Percentiles rank a stretch among this genome's conserved stretches.
Conservation (phyloP, 2,797 vertebrate species). For the Anolis apletophallus region DNA sequence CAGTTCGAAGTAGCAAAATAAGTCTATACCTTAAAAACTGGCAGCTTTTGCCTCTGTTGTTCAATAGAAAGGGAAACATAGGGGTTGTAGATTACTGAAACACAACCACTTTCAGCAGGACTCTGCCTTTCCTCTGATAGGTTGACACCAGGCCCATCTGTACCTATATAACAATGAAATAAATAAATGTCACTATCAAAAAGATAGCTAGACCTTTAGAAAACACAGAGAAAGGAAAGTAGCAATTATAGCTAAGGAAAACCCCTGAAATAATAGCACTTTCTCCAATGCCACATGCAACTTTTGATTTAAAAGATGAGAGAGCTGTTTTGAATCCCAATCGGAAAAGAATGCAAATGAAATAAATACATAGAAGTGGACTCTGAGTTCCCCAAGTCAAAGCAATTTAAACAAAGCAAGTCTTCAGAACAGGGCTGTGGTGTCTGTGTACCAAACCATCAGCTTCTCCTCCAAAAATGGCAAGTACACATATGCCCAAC, state of each 20-base stretch:
- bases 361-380: no score
- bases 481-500: no score
- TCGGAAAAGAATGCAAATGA: background rate
- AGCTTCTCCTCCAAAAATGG: no score
- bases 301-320: background rate
- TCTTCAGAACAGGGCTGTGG: background rate
- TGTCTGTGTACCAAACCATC: no score
- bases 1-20: background rate
- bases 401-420: background rate
- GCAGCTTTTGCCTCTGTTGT: constrained; percentile 96
- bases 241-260: background rate
- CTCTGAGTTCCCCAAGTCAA: no score
- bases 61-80: constrained; percentile 93
- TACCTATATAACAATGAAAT: constrained; percentile 76
- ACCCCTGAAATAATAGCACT: background rate
- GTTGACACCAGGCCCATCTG: constrained; percentile 89
- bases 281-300: background rate
- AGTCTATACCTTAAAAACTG: constrained; percentile 91
- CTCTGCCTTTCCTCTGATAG: constrained; percentile 92
- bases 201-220: background rate
- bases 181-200: background rate
- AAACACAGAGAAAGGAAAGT: background rate
- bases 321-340: background rate
- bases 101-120: constrained; percentile 85
- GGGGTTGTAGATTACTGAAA: constrained; percentile 91